Evolutionary conservation across 1,140 invertebrate genomes (phyloP).

Genomic region (Scaptomyza graminum): DNA sequence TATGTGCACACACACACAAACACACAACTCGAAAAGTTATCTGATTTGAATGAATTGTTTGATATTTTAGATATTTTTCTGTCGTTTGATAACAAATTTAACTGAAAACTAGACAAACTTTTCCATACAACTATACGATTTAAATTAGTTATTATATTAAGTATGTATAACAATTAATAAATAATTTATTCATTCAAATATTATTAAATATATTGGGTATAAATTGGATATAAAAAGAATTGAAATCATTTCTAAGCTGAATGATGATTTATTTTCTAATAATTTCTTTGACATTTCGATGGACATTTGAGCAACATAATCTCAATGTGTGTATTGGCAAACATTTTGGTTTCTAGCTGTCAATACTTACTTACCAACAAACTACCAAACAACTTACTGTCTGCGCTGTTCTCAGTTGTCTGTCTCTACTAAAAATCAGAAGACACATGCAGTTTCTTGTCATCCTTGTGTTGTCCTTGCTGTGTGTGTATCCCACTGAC

Average conservation of each 20-base stretch:
- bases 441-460: conserved; percentile 2
- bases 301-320: conserved; percentile 36
- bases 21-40: conserved; percentile 5
- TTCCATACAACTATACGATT: too few relatives aligned
- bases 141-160: too few relatives aligned
- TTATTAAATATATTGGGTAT: too few relatives aligned
- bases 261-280: too few relatives aligned
- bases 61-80: too few relatives aligned
- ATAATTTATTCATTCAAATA: too few relatives aligned
- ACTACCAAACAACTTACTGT: conserved; percentile 66
- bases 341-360: conserved; percentile 70
- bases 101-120: too few relatives aligned
- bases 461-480: conserved; percentile 29
- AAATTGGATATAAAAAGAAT: too few relatives aligned
- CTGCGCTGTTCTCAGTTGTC: conserved; percentile 17
- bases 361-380: background rate
- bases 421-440: background rate
- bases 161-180: too few relatives aligned
- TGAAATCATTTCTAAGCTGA: too few relatives aligned
- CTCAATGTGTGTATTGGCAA: conserved; percentile 59
- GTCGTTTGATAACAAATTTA: too few relatives aligned
- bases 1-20: conserved; percentile 11
- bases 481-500: conserved; percentile 44
- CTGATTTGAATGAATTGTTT: conserved; percentile 26
- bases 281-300: background rate